Evolutionary conservation across 2,113 vertebrate species (phyloP), one percentile per base, ranked within the genome.

Genomic region (Peromyscus maniculatus): DNA sequence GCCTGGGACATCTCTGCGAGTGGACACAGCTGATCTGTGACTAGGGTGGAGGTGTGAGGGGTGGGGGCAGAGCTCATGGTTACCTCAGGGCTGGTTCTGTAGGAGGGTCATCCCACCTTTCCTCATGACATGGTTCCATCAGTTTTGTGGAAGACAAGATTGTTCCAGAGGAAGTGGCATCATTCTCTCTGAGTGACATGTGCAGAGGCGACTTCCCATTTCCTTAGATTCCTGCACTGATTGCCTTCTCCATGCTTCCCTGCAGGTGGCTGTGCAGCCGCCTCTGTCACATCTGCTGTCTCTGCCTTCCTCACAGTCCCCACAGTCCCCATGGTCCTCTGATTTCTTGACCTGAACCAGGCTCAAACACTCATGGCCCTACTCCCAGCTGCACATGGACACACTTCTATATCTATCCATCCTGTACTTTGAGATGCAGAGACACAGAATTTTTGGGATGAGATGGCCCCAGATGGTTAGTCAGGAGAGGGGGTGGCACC

Each of bases 261-360:
- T 36, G 1, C 3, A 10, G 2, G 39, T n/a, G 16, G 11, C 8
- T 21, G 4, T 33, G 3, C 6, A 22, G 10, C 26, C 1, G 0
- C 0, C 15, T 36, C 31, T n/a, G 39, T 36, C 46, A 71, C 7
- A 1, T 79, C 28, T 96, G 26, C 55, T 66, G 8, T 82, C 57
- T 64, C 80, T 43, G 26, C 0, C 43, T 43, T 43, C 43, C 43
- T 43, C 43, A 43, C 3, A 43, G 39, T 43, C 39, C 39, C 39
- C 43, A 43, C 3, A 3, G 43, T 43, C 43, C 43, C 3, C 1
- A 0, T 7, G 7, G 49, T 52, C 7, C 7, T 12, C 55, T 43
- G 39, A 43, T 3, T 43, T 10, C 10, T 1, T 52, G 10, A 7
- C 10, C 39, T 28, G 15, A 82, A 33, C 22, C 71, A 19, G 39